Conservation (phyloP, 35 echinoderm and acorn worm genomes). For the Ophiothrix spiculata region DNA sequence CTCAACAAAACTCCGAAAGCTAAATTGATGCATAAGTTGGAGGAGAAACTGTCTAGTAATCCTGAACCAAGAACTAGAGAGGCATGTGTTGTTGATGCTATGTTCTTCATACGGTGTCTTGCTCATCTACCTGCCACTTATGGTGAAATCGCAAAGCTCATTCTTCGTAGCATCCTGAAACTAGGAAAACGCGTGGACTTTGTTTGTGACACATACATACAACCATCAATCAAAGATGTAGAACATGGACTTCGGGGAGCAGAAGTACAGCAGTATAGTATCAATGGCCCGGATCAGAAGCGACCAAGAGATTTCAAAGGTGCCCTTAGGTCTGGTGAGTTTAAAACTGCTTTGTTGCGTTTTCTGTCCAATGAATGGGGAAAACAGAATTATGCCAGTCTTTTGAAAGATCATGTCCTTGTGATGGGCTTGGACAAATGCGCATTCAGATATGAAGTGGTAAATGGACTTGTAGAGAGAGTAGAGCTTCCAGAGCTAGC, state of each 20-base stretch:
- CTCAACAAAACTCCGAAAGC: background rate
- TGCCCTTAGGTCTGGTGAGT: background rate
- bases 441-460: background rate
- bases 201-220: background rate
- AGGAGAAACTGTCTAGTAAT: background rate
- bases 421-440: background rate
- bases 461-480: background rate
- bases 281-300: background rate
- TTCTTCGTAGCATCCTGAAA: background rate
- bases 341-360: background rate
- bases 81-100: background rate
- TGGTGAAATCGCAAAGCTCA: background rate
- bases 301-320: background rate
- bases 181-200: background rate
- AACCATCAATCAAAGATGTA: background rate
- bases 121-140: background rate
- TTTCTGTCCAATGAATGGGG: background rate
- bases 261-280: background rate
- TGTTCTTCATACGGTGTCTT: background rate
- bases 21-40: background rate
- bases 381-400: background rate
- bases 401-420: background rate
- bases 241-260: background rate
- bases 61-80: background rate
- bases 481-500: background rate